Conservation (phyloP, 2,888 invertebrate genomes). For the Amphipoea oculea region DNA sequence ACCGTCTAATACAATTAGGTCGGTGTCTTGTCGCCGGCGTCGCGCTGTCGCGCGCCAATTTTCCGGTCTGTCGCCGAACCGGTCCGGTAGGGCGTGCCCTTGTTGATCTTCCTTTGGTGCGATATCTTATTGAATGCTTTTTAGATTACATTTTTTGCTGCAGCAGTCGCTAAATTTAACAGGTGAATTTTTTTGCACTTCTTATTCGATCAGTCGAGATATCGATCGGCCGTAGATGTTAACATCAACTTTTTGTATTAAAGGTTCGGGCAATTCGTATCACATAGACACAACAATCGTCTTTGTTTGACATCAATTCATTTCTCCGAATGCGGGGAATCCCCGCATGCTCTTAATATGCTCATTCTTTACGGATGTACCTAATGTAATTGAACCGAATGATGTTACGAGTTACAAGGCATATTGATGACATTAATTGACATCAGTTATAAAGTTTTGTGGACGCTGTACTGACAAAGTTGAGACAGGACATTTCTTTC, state of each 20-base stretch:
- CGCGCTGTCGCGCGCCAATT: conserved; percentile 67
- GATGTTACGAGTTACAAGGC: not conserved
- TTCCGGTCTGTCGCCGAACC: conserved; percentile 72
- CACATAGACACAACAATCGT: conserved; percentile 17
- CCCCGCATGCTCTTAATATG: conserved; percentile 21
- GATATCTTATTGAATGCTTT: conserved; percentile 36
- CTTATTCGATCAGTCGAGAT: not conserved
- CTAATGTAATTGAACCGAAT: not conserved
- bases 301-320: conserved; percentile 26
- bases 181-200: not conserved
- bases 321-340: conserved; percentile 46
- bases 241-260: not conserved
- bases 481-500: not conserved
- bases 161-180: not conserved
- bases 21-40: conserved; percentile 50
- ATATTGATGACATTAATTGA: not conserved
- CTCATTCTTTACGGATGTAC: conserved; percentile 7
- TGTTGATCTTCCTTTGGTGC: conserved; percentile 46
- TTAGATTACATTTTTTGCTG: conserved; percentile 10
- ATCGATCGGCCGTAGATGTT: not conserved
- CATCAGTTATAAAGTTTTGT: conserved; percentile 9
- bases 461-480: not conserved
- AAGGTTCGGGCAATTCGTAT: conserved; percentile 12
- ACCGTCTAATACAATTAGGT: conserved; percentile 58
- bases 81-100: conserved; percentile 65